Percentiles rank a stretch among this genome's conserved stretches.
Evolutionary conservation across 2,797 vertebrate genomes (phyloP).

Genomic region (Ciconia nigra): DNA sequence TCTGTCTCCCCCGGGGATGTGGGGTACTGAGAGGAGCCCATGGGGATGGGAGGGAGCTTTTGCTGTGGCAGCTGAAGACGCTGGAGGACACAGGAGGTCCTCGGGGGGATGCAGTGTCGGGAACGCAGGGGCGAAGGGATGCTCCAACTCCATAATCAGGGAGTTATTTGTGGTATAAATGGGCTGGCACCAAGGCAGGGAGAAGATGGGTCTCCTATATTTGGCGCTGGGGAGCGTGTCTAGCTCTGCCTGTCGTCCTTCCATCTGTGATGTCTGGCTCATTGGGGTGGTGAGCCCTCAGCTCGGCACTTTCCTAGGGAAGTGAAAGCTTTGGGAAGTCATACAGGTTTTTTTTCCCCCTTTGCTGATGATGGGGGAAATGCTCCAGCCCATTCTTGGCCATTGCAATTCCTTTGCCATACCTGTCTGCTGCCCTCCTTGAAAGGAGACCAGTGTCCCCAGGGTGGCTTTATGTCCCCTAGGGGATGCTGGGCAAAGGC

Average conservation of each 20-base stretch:
- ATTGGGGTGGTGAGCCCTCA: background rate
- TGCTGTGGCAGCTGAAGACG: rapidly evolving
- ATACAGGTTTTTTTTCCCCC: rapidly evolving
- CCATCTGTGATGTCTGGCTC: background rate
- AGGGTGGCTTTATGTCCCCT: background rate
- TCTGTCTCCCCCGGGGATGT: background rate
- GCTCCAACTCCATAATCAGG: rapidly evolving
- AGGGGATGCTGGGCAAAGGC: background rate
- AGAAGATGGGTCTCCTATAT: background rate
- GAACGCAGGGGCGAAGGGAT: background rate
- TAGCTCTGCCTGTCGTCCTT: background rate
- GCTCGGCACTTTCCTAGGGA: background rate
- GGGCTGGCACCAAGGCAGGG: background rate
- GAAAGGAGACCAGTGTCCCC: background rate
- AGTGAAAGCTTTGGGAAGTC: background rate
- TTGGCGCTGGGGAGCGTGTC: background rate
- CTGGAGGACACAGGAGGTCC: background rate
- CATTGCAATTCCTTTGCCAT: rapidly evolving
- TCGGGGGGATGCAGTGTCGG: rapidly evolving
- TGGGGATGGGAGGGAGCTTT: background rate
- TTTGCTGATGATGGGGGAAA: background rate
- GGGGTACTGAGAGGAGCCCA: background rate
- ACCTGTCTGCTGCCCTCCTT: background rate
- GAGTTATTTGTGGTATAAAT: background rate
- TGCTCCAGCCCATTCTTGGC: background rate